Conservation (phyloP, 2,888 invertebrate species). For the Hypselothyrea guttata region DNA sequence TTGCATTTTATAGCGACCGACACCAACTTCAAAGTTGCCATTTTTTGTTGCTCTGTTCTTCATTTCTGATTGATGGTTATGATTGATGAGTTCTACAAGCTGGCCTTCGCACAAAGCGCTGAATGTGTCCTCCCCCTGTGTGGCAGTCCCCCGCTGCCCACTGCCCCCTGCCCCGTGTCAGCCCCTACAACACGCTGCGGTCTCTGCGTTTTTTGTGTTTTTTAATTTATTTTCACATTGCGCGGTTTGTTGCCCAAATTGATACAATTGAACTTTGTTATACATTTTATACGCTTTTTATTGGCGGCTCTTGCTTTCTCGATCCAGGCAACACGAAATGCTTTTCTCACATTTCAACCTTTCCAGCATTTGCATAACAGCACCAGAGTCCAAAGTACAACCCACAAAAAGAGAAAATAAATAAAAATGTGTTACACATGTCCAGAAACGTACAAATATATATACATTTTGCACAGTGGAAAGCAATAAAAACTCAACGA, state of each 20-base stretch:
- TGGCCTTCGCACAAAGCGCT: slow-evolving; percentile 27
- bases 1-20: slow-evolving; percentile 44
- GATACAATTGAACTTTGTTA: slow-evolving; percentile 71
- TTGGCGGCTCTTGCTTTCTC: slow-evolving; percentile 19
- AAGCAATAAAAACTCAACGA: neutral
- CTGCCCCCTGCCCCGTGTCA: neutral
- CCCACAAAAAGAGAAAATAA: slow-evolving; percentile 16
- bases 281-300: slow-evolving; percentile 44
- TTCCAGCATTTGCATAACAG: slow-evolving; percentile 62
- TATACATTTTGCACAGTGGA: slow-evolving; percentile 21
- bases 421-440: slow-evolving; percentile 34
- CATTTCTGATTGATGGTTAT: slow-evolving; percentile 68
- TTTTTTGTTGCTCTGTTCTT: slow-evolving; percentile 10
- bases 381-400: slow-evolving; percentile 60
- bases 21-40: slow-evolving; percentile 65
- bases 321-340: slow-evolving; percentile 28
- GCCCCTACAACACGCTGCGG: neutral
- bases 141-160: slow-evolving; percentile 5
- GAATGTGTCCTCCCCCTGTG: no score
- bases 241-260: slow-evolving; percentile 47
- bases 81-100: slow-evolving; percentile 62
- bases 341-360: slow-evolving; percentile 48
- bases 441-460: slow-evolving; percentile 13
- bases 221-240: slow-evolving; percentile 45
- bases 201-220: slow-evolving; percentile 13